phyloP scores from a whole-genome alignment of 1,140 invertebrate genomes.

The Trichogramma pretiosum region DNA sequence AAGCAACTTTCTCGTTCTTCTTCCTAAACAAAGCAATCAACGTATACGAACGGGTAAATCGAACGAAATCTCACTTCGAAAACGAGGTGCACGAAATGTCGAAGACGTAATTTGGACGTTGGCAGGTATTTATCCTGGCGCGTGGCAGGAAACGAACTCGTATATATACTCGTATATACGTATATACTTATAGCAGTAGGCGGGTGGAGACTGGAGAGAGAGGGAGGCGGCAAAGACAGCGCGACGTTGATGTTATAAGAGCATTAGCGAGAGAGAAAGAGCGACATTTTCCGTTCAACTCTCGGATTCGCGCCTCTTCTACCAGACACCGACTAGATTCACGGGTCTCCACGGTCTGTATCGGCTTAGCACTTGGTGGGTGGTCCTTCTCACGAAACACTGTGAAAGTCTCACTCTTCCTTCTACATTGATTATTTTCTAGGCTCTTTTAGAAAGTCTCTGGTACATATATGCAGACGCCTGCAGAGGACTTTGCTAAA shows the following conservation, averaged over 20 bases:
- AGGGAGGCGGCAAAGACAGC: slow-evolving; percentile 18
- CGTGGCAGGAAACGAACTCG: slow-evolving; percentile 30
- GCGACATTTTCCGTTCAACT: slow-evolving; percentile 43
- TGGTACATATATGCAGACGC: too few species aligned
- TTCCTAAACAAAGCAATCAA: too few species aligned
- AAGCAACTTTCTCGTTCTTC: too few species aligned
- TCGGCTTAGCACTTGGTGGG: slow-evolving; percentile 38
- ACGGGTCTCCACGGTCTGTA: too few species aligned
- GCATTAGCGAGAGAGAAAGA: slow-evolving; percentile 43
- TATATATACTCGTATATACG: too few species aligned
- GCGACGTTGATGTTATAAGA: too few species aligned
- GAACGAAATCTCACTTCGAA: slow-evolving; percentile 5
- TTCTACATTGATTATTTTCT: slow-evolving; percentile 8
- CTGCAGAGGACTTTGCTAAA: too few species aligned
- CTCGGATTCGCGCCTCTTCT: slow-evolving; percentile 29
- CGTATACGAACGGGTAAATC: slow-evolving; percentile 15
- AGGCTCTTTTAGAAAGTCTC: not conserved
- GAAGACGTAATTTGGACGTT: slow-evolving; percentile 36
- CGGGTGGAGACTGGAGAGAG: too few species aligned
- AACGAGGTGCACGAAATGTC: slow-evolving; percentile 3
- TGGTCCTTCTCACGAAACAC: not conserved
- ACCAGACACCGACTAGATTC: slow-evolving; percentile 40
- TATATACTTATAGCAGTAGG: too few species aligned
- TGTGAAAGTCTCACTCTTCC: slow-evolving; percentile 15
- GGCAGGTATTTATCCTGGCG: slow-evolving; percentile 35